Evolutionary conservation across 2,113 vertebrate species (phyloP), one percentile per base, ranked within the genome.

Genomic region (Leucopternis melanops): DNA sequence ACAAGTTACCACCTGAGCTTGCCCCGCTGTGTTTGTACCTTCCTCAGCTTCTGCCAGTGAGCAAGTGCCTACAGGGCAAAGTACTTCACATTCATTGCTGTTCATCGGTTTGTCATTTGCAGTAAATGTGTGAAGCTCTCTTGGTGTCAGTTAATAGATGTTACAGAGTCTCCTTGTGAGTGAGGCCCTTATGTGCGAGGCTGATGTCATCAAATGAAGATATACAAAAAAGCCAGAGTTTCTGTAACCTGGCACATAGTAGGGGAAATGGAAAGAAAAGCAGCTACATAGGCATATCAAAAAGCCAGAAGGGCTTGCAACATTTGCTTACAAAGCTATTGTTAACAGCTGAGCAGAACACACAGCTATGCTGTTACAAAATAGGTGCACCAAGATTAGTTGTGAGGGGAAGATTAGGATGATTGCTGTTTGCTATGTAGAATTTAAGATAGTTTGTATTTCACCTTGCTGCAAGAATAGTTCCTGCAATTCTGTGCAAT

Each of bases 251-350:
- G 92, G 92, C 95, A 81, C 80, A 47, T 40, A 42, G 82, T 16
- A 81, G 90, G 77, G 95, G 92, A 96, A 97, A 78, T 88, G 85
- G 93, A 96, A 95, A 92, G 95, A 66, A 86, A 96, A 94, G 75
- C 82, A 94, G 86, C 94, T 91, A 78, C 86, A 65, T 16, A 91
- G 95, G 92, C 94, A 86, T 73, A 96, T 94, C 55, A 94, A 78
- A 93, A 90, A 97, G 90, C 79, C 61, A 16, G 63, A 47, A 92
- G 90, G 89, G 75, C 80, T 92, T 55, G 62, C 52, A 88, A 71
- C 52, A 19, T 72, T 92, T 93, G 95, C 95, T 96, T 91, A 81
- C 92, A 72, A 93, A 95, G 86, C 90, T 89, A 52, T 92, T 94
- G 88, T 90, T 94, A 92, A 94, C 55, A 86, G 61, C 83, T 79